phyloP scores from a whole-genome alignment of 2,888 invertebrate species.

The Anthrax anthrax region DNA sequence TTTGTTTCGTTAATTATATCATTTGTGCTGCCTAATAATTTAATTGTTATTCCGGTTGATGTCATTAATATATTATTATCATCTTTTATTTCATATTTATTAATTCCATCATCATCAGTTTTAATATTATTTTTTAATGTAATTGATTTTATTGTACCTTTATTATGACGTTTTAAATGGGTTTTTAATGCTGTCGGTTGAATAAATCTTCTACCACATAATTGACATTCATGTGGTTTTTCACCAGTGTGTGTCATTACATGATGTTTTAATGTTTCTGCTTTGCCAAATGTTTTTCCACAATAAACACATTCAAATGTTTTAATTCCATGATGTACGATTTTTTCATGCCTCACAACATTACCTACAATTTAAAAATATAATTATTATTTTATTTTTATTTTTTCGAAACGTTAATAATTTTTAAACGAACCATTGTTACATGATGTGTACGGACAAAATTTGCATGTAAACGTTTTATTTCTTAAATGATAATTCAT shows the following conservation, averaged over 20 bases:
- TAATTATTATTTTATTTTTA: background rate
- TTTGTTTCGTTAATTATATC: too few relatives aligned
- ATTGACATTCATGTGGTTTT: conserved; percentile 5
- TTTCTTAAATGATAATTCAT: conserved; percentile 7
- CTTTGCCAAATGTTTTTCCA: conserved; percentile 9
- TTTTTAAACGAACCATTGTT: conserved; percentile 5
- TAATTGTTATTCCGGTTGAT: too few relatives aligned
- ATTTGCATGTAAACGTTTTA: conserved; percentile 8
- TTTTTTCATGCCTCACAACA: conserved; percentile 6
- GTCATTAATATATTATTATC: too few relatives aligned
- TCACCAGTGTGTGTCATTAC: conserved; percentile 11
- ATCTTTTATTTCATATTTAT: too few relatives aligned
- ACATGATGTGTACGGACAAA: conserved; percentile 6
- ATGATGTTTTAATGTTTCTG: conserved; percentile 9
- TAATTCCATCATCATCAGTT: too few relatives aligned
- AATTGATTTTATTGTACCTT: background rate
- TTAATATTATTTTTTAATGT: too few relatives aligned
- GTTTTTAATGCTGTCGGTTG: conserved; percentile 6
- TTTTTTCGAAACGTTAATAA: background rate
- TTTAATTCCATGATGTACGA: conserved; percentile 9
- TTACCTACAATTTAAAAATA: conserved; percentile 3
- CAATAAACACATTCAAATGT: conserved; percentile 6
- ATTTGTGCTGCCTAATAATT: too few relatives aligned
- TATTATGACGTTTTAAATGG: conserved; percentile 7
- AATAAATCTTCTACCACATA: conserved; percentile 9